A percentile compares a stretch with the other conserved stretches of the same genome.
These are phyloP conservation scores for Chironomus striatipennis DNA, from an alignment of 1,140 invertebrate species.

Conservation along the genomic window DNA sequence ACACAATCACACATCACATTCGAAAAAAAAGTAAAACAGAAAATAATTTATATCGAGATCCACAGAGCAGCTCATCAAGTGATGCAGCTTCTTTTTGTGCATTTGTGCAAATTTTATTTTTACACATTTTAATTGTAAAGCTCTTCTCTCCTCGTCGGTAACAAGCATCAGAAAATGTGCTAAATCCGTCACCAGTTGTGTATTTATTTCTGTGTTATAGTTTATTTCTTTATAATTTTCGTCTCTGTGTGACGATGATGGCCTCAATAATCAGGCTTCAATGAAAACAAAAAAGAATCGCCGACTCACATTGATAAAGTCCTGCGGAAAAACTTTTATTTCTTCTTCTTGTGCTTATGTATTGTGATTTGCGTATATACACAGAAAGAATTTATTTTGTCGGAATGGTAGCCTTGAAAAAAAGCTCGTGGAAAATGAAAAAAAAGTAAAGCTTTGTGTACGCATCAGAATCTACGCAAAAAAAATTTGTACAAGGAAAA, in stretches of 20 bases:
- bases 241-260: not conserved
- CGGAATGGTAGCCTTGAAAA: not conserved
- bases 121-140: not conserved
- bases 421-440: not conserved
- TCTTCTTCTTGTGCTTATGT: not conserved
- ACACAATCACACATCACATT: too few species aligned
- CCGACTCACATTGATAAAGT: not conserved
- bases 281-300: not conserved
- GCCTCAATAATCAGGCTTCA: slow-evolving; percentile 11
- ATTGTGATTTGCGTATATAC: too few species aligned
- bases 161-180: not conserved
- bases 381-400: too few species aligned
- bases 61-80: too few species aligned
- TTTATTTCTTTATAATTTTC: too few species aligned
- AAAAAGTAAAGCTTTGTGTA: slow-evolving; percentile 1
- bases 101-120: slow-evolving; percentile 15
- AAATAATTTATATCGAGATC: not conserved
- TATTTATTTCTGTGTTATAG: too few species aligned
- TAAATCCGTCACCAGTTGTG: not conserved
- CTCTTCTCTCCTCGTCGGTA: not conserved
- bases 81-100: not conserved
- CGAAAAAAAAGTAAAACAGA: too few species aligned
- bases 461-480: not conserved
- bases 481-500: not conserved
- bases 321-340: not conserved